Evolutionary conservation across 2,888 invertebrate species (phyloP).

Genomic region (Eristalinus sepulchralis): DNA sequence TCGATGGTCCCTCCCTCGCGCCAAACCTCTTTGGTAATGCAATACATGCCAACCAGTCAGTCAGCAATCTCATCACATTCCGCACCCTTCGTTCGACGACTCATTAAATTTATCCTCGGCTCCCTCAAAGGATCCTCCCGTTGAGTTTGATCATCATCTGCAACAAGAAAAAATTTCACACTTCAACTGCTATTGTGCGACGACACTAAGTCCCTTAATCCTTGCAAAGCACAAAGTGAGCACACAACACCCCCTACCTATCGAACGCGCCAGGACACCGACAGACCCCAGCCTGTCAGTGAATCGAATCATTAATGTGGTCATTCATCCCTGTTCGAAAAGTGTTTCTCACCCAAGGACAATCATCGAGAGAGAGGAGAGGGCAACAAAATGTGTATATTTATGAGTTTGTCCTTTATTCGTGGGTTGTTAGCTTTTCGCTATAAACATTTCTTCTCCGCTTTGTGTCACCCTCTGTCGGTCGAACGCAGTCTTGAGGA

Average conservation of each 20-base stretch:
- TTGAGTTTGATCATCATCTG: not conserved
- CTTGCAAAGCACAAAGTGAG: slow-evolving; percentile 2
- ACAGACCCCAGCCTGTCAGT: not conserved
- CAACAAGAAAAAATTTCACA: slow-evolving; percentile 27
- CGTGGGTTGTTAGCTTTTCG: slow-evolving; percentile 64
- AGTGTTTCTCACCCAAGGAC: slow-evolving; percentile 63
- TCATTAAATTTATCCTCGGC: not conserved
- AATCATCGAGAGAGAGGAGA: slow-evolving; percentile 20
- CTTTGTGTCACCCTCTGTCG: slow-evolving; percentile 35
- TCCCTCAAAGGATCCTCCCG: not conserved
- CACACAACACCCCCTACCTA: not conserved
- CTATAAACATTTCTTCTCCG: slow-evolving; percentile 33
- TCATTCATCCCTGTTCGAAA: slow-evolving; percentile 61
- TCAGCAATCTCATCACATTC: not conserved
- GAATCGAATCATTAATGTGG: slow-evolving; percentile 61
- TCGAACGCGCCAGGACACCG: not conserved
- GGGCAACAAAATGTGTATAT: slow-evolving; percentile 34
- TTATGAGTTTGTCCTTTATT: slow-evolving; percentile 62
- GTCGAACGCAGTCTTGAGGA: slow-evolving; percentile 26
- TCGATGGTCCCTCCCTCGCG: not conserved
- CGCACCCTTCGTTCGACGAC: not conserved
- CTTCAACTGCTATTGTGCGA: slow-evolving; percentile 16
- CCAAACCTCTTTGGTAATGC: not conserved
- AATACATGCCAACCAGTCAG: not conserved
- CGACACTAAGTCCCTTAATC: slow-evolving; percentile 21